Percentiles rank a stretch among this genome's conserved stretches.
Conservation (phyloP, 2,797 vertebrate species). For the Enteromius fasciolatus region DNA sequence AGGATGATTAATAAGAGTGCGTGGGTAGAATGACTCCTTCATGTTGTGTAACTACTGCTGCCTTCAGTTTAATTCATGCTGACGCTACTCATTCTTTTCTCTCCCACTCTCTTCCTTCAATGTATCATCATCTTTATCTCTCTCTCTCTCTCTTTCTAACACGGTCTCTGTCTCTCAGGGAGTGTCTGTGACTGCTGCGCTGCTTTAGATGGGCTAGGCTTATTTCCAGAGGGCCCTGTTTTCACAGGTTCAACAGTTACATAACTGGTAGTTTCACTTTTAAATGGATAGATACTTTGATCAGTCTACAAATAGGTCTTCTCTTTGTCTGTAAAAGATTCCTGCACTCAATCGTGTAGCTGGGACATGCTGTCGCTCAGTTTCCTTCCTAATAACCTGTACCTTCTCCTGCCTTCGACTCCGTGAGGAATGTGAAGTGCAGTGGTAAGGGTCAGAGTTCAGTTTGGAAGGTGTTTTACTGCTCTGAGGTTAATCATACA, state of each 20-base stretch:
- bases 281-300: background rate
- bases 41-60: conserved; percentile 50
- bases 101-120: conserved; percentile 47
- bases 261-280: background rate
- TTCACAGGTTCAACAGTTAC: background rate
- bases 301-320: background rate
- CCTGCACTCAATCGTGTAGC: conserved; percentile 33
- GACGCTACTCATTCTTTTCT: conserved; percentile 54
- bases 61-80: conserved; percentile 67
- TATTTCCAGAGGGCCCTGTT: background rate
- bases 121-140: conserved; percentile 20
- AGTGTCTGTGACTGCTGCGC: conserved; percentile 1
- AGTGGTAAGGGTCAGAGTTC: conserved; percentile 19
- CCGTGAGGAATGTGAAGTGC: conserved; percentile 51
- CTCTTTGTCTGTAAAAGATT: no score
- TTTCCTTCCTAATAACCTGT: conserved; percentile 37
- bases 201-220: conserved; percentile 8
- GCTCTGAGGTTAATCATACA: conserved; percentile 43
- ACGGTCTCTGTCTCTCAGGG: conserved; percentile 7
- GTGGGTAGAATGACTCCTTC: conserved; percentile 39
- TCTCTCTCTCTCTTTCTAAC: conserved; percentile 9
- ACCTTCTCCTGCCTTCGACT: conserved; percentile 42
- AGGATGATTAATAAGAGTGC: conserved; percentile 28
- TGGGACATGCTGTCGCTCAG: conserved; percentile 51
- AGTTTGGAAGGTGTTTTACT: conserved; percentile 21